Conservation (phyloP, 53 echinoderm and acorn worm genomes). For the Zoroaster sp. region DNA sequence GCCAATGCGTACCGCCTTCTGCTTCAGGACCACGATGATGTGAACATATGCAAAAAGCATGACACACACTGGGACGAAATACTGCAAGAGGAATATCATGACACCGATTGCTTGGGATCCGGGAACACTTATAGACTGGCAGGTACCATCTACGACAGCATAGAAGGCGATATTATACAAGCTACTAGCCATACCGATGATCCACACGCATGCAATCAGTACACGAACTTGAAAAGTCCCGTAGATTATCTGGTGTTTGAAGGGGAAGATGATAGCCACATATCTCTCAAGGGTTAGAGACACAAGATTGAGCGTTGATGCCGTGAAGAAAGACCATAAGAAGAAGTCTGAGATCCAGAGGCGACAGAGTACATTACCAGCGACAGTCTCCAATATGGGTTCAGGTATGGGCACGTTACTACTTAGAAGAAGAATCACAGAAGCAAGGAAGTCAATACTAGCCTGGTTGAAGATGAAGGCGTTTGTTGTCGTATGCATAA, state of each 20-base stretch:
- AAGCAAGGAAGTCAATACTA: conserved; percentile 73
- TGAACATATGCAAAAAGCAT: conserved; percentile 74
- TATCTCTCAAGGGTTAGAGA: conserved; percentile 85
- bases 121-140: conserved; percentile 15
- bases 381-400: not conserved
- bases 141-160: conserved; percentile 2
- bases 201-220: conserved; percentile 63
- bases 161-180: conserved; percentile 59
- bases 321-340: conserved; percentile 74
- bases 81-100: conserved; percentile 79
- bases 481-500: conserved; percentile 72
- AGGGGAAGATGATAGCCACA: conserved; percentile 81
- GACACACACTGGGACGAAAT: conserved; percentile 70
- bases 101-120: conserved; percentile 56
- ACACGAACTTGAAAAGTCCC: conserved; percentile 36
- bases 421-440: conserved; percentile 59
- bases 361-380: conserved; percentile 73
- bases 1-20: conserved; percentile 23
- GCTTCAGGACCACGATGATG: conserved; percentile 59
- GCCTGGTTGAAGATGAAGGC: conserved; percentile 88
- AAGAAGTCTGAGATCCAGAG: conserved; percentile 86
- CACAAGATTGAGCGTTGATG: conserved; percentile 87
- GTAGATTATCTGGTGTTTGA: conserved; percentile 69
- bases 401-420: conserved; percentile 30
- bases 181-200: conserved; percentile 60